phyloP scores from a whole-genome alignment of 2,888 invertebrate species.

The Halictus quadricinctus region DNA sequence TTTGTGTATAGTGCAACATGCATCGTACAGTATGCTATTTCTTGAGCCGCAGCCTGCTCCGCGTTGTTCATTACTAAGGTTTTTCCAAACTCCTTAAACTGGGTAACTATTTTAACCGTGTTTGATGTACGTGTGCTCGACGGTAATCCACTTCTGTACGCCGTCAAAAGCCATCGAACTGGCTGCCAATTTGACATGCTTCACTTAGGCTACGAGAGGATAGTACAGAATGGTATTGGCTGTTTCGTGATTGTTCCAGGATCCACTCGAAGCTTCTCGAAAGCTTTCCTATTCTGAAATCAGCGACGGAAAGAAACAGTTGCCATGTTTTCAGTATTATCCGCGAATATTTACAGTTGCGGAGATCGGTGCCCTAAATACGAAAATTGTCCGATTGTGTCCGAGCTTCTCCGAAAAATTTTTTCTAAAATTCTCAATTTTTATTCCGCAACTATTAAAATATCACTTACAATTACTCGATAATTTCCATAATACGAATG shows the following conservation, averaged over 20 bases:
- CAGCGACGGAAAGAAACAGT: conserved; percentile 6
- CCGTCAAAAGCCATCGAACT: conserved; percentile 41
- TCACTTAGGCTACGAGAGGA: conserved; percentile 23
- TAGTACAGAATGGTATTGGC: conserved; percentile 34
- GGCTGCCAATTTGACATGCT: conserved; percentile 45
- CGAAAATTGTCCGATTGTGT: neutral
- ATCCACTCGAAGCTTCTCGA: conserved; percentile 29
- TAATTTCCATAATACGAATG: neutral
- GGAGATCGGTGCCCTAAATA: neutral
- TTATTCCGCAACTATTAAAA: no score
- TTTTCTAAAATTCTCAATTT: no score
- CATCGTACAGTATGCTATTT: neutral
- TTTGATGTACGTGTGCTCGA: conserved; percentile 1
- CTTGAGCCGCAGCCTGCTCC: neutral
- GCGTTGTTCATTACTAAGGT: neutral
- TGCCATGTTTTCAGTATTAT: neutral
- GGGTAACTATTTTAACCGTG: neutral
- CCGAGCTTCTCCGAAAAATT: neutral
- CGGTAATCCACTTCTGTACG: conserved; percentile 19
- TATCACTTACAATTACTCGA: neutral
- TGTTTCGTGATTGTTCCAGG: conserved; percentile 42
- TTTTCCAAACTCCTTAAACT: neutral
- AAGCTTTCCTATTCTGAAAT: conserved; percentile 13
- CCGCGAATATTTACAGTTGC: neutral
- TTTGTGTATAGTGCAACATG: no score